Evolutionary conservation across 2,113 vertebrate genomes (phyloP), one percentile per base, ranked within the genome.

Genomic region (Scomber scombrus): DNA sequence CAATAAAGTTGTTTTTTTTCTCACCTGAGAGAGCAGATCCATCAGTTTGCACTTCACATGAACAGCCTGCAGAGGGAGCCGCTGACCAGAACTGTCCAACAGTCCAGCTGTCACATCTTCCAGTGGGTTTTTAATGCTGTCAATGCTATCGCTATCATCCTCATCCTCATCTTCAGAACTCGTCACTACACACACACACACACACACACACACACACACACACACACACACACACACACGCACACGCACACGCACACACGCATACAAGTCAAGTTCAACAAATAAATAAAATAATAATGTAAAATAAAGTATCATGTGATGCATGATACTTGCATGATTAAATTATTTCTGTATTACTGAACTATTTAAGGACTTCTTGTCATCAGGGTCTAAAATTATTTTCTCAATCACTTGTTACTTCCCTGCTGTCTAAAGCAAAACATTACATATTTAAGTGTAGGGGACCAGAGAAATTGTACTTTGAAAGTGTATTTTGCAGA

Each of bases 21-120:
- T 19, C 19, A 97, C 95, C 95, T 97, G 94, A 62, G 95, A 96
- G 65, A 96, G 87, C 19, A 97, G 93, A 82, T 96, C 96, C 89
- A 94, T 92, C 86, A 97, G 94, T 81, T 88, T 96, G 62, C 93
- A 95, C 85, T 94, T 97, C 72, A 97, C 93, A 55, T 95, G 93
- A 51, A 96, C 84, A 0, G 91, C 90, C 90, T 96, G 77, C 31
- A 96, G 93, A 67, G 94, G 95, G 72, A 97, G 70, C 70, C 70
- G 85, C 73, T 95, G 93, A 21, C 96, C 97, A 26, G 90, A 45
- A 64, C 62, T 88, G 81, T 96, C 95, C 88, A 95, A 85, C 78
- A 97, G 95, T 68, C 95, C 95, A 0, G 91, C 87, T 40, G 71
- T 94, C 71, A 95, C 67, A 2, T 71, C 65, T 18, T 90, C 88